Conservation (phyloP, 2,797 vertebrate genomes). For the Acanthis flammea region DNA sequence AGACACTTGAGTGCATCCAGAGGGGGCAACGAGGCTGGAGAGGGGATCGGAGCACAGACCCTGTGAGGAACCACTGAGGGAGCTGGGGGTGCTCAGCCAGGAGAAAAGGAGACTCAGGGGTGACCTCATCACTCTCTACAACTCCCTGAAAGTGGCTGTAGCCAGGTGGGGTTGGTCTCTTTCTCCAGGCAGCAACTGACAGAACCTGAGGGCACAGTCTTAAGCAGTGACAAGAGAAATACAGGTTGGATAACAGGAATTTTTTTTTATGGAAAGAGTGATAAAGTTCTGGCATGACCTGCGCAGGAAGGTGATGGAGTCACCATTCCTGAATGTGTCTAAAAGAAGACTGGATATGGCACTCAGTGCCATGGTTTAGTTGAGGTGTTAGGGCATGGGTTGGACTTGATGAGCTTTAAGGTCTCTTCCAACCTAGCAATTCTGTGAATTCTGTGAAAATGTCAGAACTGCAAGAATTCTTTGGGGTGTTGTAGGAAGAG, state of each 20-base stretch:
- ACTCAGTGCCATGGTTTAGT: not conserved
- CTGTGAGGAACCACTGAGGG: not conserved
- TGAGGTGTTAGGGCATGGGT: not conserved
- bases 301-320: not conserved
- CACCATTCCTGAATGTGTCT: not conserved
- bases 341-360: not conserved
- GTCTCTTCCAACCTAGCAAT: not conserved
- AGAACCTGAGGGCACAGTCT: not conserved
- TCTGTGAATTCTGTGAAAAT: not conserved
- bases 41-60: not conserved
- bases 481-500: not conserved
- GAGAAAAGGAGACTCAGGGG: not conserved
- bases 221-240: not conserved
- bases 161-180: not conserved
- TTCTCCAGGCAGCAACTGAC: not conserved
- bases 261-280: not conserved
- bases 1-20: rapidly evolving
- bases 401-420: not conserved
- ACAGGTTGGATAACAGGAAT: not conserved
- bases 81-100: not conserved
- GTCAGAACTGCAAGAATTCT: not conserved
- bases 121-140: not conserved
- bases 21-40: not conserved
- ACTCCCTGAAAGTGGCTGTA: not conserved
- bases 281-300: not conserved